Evolutionary conservation across 2,888 invertebrate genomes (phyloP).

Genomic region (Platycheirus albimanus): DNA sequence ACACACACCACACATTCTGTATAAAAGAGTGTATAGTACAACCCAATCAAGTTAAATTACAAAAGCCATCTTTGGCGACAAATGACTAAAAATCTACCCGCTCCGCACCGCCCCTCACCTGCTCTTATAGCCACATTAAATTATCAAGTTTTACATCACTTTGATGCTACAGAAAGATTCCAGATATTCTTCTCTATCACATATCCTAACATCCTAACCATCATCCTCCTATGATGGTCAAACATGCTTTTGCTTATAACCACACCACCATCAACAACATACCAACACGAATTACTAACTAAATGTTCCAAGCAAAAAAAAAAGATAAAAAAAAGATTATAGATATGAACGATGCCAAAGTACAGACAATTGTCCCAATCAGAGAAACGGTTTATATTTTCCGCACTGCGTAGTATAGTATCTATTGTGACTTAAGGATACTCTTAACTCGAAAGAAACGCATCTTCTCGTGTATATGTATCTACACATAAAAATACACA

Average conservation of each 20-base stretch:
- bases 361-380: slow-evolving; percentile 69
- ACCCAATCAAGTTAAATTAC: slow-evolving; percentile 43
- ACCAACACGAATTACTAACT: slow-evolving; percentile 63
- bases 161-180: slow-evolving; percentile 40
- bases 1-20: no score
- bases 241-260: slow-evolving; percentile 49
- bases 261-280: slow-evolving; percentile 54
- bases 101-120: slow-evolving; percentile 7
- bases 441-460: slow-evolving; percentile 22
- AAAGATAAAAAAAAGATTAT: slow-evolving; percentile 40
- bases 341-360: slow-evolving; percentile 69
- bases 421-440: slow-evolving; percentile 25
- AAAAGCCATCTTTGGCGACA: slow-evolving; percentile 47
- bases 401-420: slow-evolving; percentile 12
- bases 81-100: slow-evolving; percentile 33
- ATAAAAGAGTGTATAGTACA: slow-evolving; percentile 1
- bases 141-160: slow-evolving; percentile 62
- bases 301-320: slow-evolving; percentile 14
- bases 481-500: slow-evolving; percentile 53
- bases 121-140: slow-evolving; percentile 32
- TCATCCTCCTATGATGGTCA: no score
- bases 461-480: slow-evolving; percentile 38
- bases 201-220: slow-evolving; percentile 24
- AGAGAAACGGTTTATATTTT: slow-evolving; percentile 45
- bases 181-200: slow-evolving; percentile 23